Evolutionary conservation across 2,888 invertebrate genomes (phyloP).

Genomic region (Tipula confusa): DNA sequence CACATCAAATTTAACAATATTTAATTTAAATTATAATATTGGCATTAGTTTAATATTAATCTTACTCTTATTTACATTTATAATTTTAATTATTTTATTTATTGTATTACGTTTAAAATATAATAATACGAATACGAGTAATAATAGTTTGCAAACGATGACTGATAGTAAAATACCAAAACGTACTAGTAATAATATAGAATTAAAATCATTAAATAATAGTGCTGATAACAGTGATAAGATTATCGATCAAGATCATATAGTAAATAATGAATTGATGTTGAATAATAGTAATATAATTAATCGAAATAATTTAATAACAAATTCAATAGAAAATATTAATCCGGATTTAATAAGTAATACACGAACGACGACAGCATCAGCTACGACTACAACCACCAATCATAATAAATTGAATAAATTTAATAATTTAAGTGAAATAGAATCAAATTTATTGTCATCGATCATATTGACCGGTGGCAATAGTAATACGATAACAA

Average conservation of each 20-base stretch:
- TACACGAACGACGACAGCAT: constrained; percentile 53
- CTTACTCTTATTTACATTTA: constrained; percentile 60
- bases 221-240: background rate
- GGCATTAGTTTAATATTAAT: constrained; percentile 71
- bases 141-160: constrained; percentile 37
- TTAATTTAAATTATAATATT: constrained; percentile 72
- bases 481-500: constrained; percentile 57
- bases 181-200: constrained; percentile 45
- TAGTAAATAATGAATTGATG: constrained; percentile 47
- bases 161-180: constrained; percentile 65
- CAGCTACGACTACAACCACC: constrained; percentile 45
- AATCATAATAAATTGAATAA: constrained; percentile 38
- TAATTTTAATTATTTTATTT: constrained; percentile 62
- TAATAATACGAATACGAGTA: constrained; percentile 53
- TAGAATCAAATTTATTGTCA: constrained; percentile 40
- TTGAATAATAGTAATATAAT: constrained; percentile 40
- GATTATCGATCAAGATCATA: constrained; percentile 52
- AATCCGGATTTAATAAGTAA: constrained; percentile 50
- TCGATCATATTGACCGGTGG: constrained; percentile 47
- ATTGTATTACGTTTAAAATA: constrained; percentile 61
- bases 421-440: constrained; percentile 49
- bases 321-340: constrained; percentile 42
- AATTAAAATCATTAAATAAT: constrained; percentile 37
- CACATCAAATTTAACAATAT: constrained; percentile 66
- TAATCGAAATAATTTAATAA: constrained; percentile 38